Percentiles rank a stretch among this genome's conserved stretches.
Conservation (phyloP, 2,113 vertebrate genomes). For the Crocuta crocuta region DNA sequence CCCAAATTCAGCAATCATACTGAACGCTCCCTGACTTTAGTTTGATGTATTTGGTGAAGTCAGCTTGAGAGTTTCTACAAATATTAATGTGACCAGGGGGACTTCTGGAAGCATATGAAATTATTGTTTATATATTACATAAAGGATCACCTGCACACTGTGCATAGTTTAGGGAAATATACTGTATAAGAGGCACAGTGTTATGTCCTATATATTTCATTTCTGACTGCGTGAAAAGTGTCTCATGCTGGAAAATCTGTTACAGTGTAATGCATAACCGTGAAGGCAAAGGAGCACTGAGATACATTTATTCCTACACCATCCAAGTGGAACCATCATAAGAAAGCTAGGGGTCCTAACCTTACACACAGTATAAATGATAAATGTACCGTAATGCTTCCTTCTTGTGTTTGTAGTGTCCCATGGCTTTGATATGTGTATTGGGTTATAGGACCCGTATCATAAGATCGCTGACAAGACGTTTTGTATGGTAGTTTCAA, state of each 20-base stretch:
- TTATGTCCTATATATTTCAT: slow-evolving; percentile 47
- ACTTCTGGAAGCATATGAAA: slow-evolving; percentile 43
- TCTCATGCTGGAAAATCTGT: slow-evolving; percentile 39
- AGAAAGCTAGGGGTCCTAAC: slow-evolving; percentile 72
- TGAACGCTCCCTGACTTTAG: slow-evolving; percentile 8
- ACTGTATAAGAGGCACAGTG: background rate
- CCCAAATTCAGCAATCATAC: slow-evolving; percentile 23
- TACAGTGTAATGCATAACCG: slow-evolving; percentile 4
- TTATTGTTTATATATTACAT: slow-evolving; percentile 36
- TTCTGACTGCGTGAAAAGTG: slow-evolving; percentile 66
- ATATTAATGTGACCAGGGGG: slow-evolving; percentile 57
- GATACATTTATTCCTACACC: slow-evolving; percentile 74
- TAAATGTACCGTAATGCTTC: slow-evolving; percentile 72
- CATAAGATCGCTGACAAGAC: slow-evolving; percentile 51
- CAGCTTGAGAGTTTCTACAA: slow-evolving; percentile 18
- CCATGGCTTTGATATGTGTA: slow-evolving; percentile 41
- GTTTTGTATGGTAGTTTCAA: slow-evolving; percentile 1
- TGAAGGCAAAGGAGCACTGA: slow-evolving; percentile 58
- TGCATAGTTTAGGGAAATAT: slow-evolving; percentile 52
- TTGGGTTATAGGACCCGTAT: slow-evolving; percentile 22
- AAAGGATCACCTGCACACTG: background rate
- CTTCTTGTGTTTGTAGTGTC: slow-evolving; percentile 1
- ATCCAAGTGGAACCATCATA: slow-evolving; percentile 71
- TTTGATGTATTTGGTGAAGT: slow-evolving; percentile 46
- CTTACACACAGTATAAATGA: slow-evolving; percentile 75